Evolutionary conservation across 2,113 vertebrate species (phyloP), one percentile per base, ranked within the genome.

Genomic region (Phasianus colchicus): DNA sequence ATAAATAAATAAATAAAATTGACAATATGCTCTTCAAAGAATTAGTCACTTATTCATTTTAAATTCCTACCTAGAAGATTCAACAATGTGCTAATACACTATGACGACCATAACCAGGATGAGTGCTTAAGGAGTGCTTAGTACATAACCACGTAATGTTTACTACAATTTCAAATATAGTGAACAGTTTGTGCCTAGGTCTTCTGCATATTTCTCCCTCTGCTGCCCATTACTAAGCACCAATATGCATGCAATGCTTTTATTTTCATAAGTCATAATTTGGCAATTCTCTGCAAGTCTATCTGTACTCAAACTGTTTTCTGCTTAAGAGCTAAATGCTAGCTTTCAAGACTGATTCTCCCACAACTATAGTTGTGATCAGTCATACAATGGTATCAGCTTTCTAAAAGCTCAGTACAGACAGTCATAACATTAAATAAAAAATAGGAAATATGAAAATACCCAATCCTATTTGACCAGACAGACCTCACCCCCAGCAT

Each of bases 191-290:
- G 92, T 64, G 57, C 91, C 90, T 83, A 95, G 20, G 34, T 93
- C 76, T 83, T 92, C 76, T 70, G 78, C 89, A 94, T 94, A 93
- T 83, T 92, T 94, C 92, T 91, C 89, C 91, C 91, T 93, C 92
- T 89, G 94, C 96, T 94, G 92, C 87, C 89, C 83, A 29, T 92
- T 70, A 89, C 95, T 92, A 96, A 95, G 96, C 96, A 96, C 96
- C 96, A 96, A 95, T 77, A 95, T 96, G 96, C 95, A 96, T 96
- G 96, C 96, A 96, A 96, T 96, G 96, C 96, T 96, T 96, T 96
- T 96, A 96, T 96, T 96, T 96, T 96, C 95, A 91, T 74, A 70
- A 71, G 82, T 29, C 84, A n/a, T 87, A 54, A 93, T 66, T 85
- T 70, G 89, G 71, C 3, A 87, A 70, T 69, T 79, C 48, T 72